phyloP scores from a whole-genome alignment of 2,797 vertebrate species.

The Falco berigora region DNA sequence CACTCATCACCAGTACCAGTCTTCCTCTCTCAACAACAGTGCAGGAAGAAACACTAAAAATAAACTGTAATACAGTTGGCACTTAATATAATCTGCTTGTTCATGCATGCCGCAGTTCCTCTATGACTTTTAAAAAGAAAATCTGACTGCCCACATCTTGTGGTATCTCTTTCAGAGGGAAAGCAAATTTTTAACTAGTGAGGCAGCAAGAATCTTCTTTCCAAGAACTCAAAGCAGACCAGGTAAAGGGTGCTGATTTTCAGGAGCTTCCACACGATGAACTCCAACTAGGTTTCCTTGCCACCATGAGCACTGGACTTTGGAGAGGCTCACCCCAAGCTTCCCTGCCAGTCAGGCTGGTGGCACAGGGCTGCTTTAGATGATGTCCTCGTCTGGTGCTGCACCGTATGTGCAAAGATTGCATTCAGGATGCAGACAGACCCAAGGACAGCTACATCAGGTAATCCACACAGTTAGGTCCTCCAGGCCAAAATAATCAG shows the following conservation, averaged over 20 bases:
- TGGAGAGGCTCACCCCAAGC: background rate
- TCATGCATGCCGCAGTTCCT: background rate
- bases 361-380: accelerated
- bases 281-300: background rate
- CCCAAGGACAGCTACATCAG: background rate
- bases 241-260: background rate
- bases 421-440: background rate
- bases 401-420: accelerated
- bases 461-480: background rate
- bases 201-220: background rate
- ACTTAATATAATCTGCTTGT: background rate
- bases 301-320: accelerated
- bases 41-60: background rate
- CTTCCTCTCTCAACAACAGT: background rate
- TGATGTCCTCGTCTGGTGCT: background rate
- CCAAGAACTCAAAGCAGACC: background rate
- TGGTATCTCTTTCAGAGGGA: background rate
- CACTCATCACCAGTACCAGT: background rate
- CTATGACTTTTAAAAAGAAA: background rate
- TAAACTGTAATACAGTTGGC: background rate
- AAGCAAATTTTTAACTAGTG: background rate
- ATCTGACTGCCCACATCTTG: background rate
- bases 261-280: background rate
- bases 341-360: background rate
- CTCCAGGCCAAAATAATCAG: background rate